phyloP scores from a whole-genome alignment of 2,888 invertebrate species.

The Tromatobia lineatoria region DNA sequence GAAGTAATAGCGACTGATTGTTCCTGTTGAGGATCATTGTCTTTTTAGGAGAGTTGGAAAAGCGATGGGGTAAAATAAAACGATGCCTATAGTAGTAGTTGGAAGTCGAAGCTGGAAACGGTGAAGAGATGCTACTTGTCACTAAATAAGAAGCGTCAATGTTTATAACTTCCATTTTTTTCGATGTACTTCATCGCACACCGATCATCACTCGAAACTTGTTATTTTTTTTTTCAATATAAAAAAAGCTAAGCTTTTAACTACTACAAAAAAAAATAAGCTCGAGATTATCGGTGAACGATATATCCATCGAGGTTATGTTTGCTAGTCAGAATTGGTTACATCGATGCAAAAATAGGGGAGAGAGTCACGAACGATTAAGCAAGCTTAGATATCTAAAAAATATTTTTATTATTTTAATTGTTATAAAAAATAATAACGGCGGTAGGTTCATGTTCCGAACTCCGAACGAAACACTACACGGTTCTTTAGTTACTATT shows the following conservation, averaged over 20 bases:
- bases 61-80: slow-evolving; percentile 56
- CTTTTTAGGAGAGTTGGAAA: slow-evolving; percentile 62
- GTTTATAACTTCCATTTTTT: slow-evolving; percentile 72
- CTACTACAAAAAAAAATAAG: slow-evolving; percentile 33
- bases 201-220: slow-evolving; percentile 61
- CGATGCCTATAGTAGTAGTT: slow-evolving; percentile 65
- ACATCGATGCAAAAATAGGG: slow-evolving; percentile 68
- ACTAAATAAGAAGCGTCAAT: slow-evolving; percentile 77
- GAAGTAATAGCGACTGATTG: slow-evolving; percentile 76
- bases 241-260: slow-evolving; percentile 20
- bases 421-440: slow-evolving; percentile 49
- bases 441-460: slow-evolving; percentile 54
- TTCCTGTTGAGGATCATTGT: slow-evolving; percentile 72
- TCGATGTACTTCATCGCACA: slow-evolving; percentile 72
- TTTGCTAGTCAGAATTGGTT: slow-evolving; percentile 85
- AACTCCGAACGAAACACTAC: slow-evolving; percentile 60
- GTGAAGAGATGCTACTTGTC: slow-evolving; percentile 76
- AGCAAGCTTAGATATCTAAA: slow-evolving; percentile 77
- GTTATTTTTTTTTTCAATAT: slow-evolving; percentile 3
- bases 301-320: slow-evolving; percentile 80
- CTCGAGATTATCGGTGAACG: slow-evolving; percentile 77
- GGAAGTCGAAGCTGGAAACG: slow-evolving; percentile 64
- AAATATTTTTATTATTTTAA: slow-evolving; percentile 63
- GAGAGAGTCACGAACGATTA: slow-evolving; percentile 68
- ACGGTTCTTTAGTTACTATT: slow-evolving; percentile 85